Evolutionary conservation across 2,113 vertebrate species (phyloP).

Genomic region (Oryzias woworae): DNA sequence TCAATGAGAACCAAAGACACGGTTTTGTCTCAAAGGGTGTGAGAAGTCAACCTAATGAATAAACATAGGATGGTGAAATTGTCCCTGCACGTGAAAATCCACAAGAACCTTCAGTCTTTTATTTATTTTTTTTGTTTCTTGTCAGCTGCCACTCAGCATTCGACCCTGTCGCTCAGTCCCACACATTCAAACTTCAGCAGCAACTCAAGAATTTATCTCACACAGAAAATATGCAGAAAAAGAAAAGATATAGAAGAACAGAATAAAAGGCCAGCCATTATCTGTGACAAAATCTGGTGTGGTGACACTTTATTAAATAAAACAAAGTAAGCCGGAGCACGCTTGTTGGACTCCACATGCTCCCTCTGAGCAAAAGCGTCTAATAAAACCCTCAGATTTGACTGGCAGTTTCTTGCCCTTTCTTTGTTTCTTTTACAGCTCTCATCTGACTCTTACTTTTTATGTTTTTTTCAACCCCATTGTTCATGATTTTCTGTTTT

Average conservation of each 20-base stretch:
- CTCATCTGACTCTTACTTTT: not conserved
- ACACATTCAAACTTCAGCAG: not conserved
- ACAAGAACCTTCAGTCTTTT: not conserved
- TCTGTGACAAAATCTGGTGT: constrained; percentile 1
- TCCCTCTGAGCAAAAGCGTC: not conserved
- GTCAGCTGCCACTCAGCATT: not conserved
- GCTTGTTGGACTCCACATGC: not conserved
- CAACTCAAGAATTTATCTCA: not conserved
- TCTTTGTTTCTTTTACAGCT: not conserved
- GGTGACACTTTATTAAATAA: not conserved
- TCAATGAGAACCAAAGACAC: too few species aligned
- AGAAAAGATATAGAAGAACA: not conserved
- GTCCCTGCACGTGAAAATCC: too few species aligned
- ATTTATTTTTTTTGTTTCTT: not conserved
- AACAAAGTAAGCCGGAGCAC: not conserved
- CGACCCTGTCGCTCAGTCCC: not conserved
- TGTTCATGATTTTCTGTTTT: not conserved
- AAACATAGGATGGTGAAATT: too few species aligned
- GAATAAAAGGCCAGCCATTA: not conserved
- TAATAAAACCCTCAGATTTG: not conserved
- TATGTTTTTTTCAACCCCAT: not conserved
- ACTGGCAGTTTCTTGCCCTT: not conserved
- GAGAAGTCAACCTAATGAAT: too few species aligned
- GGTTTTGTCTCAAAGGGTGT: too few species aligned
- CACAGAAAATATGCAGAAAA: not conserved